Evolutionary conservation across 2,113 vertebrate species (phyloP).

Genomic region (Pseudopodoces humilis): DNA sequence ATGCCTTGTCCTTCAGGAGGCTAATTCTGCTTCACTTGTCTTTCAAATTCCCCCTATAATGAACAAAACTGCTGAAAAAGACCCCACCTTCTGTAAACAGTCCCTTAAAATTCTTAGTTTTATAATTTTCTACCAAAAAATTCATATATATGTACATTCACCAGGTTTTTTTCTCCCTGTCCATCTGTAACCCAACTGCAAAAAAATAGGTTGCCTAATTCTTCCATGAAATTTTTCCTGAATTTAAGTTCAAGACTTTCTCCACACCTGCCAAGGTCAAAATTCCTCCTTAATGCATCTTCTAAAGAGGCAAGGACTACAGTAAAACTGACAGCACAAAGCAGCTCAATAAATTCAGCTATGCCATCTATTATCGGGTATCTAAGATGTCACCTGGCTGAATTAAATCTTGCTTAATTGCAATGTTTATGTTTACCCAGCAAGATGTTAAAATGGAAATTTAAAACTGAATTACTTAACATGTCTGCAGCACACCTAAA

Average conservation of each 20-base stretch:
- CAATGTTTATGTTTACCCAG: not conserved
- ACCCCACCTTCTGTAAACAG: accelerated
- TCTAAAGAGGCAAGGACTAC: not conserved
- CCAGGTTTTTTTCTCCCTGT: not conserved
- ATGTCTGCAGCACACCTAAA: not conserved
- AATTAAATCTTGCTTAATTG: not conserved
- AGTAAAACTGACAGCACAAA: not conserved
- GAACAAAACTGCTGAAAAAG: not conserved
- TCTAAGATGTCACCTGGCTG: not conserved
- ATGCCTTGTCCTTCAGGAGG: not conserved
- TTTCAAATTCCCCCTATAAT: not conserved
- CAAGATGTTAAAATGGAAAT: not conserved
- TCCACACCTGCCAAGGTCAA: not conserved
- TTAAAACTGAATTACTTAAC: not conserved
- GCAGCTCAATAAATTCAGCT: not conserved
- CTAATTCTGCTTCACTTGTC: not conserved
- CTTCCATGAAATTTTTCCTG: not conserved
- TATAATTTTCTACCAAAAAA: not conserved
- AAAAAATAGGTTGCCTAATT: not conserved
- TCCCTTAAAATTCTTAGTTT: not conserved
- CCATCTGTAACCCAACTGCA: not conserved
- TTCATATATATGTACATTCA: not conserved
- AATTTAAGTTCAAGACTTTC: not conserved
- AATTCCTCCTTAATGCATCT: not conserved
- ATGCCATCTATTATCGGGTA: not conserved